Conservation (phyloP, 2,113 vertebrate genomes). For the Chlorodrepanis virens region DNA sequence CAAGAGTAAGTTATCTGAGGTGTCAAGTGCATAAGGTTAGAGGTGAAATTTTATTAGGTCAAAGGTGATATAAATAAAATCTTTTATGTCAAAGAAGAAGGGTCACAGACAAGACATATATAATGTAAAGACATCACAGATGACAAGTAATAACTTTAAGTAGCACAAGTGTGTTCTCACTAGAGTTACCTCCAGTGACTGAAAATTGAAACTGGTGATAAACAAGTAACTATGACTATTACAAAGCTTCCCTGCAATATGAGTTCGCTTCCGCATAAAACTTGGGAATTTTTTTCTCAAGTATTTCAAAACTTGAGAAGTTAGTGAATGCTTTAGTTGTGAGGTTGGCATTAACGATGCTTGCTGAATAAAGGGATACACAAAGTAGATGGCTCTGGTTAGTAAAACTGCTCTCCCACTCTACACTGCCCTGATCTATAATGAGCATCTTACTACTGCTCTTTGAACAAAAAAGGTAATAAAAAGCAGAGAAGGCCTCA, state of each 20-base stretch:
- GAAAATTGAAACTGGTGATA: constrained; percentile 42
- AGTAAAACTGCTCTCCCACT: neutral
- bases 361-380: neutral
- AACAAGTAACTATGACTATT: constrained; percentile 7
- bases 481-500: neutral
- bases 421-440: neutral
- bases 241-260: neutral
- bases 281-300: neutral
- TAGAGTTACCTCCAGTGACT: constrained; percentile 56
- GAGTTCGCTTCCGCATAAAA: neutral
- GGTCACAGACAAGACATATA: constrained; percentile 64
- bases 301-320: neutral
- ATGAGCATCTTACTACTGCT: neutral
- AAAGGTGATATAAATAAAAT: constrained; percentile 80
- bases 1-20: constrained; percentile 73
- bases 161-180: constrained; percentile 64
- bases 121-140: constrained; percentile 75
- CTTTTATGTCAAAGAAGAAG: constrained; percentile 71
- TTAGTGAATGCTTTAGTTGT: neutral
- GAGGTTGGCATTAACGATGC: neutral
- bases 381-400: neutral
- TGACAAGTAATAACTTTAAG: constrained; percentile 87
- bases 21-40: constrained; percentile 76
- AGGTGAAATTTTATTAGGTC: constrained; percentile 81
- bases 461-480: neutral